Base-by-base conservation (phyloP, 1,140 invertebrate genomes). In the Zaprionus nigranus region DNA sequence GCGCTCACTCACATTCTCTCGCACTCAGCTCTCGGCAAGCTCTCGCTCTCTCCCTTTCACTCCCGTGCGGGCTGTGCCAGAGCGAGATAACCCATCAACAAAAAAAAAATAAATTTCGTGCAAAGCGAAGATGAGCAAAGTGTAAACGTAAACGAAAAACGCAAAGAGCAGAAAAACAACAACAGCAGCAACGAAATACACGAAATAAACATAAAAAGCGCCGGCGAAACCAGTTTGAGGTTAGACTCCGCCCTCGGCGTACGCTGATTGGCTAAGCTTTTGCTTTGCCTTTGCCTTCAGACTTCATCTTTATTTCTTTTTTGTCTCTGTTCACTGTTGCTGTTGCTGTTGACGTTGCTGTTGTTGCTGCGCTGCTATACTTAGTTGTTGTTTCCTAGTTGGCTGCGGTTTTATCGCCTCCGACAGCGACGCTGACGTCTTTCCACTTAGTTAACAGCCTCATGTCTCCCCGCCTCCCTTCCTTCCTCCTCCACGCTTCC, bases 241-340 rank as follows among this genome's bases (percentile, higher is more conserved):
- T 46, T 90, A 84, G 91, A 90, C 91, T 91, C 87, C 91, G 91
- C 91, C 91, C 78, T 88, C 81, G 79, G 66, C 75, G 78, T 66
- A 63, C 82, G 85, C 82, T 91, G 91, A 92, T 92, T 92, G 91
- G 91, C 85, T 92, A 90, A 90, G 86, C 86, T 88, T 88, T 84
- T 75, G 72, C 72, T 70, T 79, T 72, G 78, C 75, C 71, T 71
- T 79, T 73, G 66, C 75, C 59, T 64, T 64, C 75, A 76, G 86
- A 90, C 85, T 90, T 90, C 85, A 90, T 90, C 86, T 90, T 88
- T 80, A 81, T 87, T 78, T 74, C 22, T 67, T 82, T 60, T n/a
- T 60, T 63, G 69, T 62, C 63, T 78, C 46, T 20, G 20, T 20
- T 20, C 20, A 1, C 20, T 75, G 71, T 62, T 73, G 34, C 54